Percentiles rank a stretch among this genome's conserved stretches.
phyloP scores from a whole-genome alignment of 2,113 vertebrate species.

The Epinephelus lanceolatus region DNA sequence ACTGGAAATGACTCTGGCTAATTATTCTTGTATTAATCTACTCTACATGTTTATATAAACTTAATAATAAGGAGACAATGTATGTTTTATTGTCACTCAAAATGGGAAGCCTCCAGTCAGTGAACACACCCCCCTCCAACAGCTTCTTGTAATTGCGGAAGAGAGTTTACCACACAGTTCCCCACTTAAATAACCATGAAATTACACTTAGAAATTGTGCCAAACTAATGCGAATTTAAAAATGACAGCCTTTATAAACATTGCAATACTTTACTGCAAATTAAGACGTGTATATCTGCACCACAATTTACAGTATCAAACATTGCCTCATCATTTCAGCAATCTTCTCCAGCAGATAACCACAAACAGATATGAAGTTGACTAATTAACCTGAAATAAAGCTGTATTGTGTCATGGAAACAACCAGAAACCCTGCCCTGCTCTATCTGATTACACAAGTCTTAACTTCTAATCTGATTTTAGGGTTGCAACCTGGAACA shows the following conservation, averaged over 20 bases:
- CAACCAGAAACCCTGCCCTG: neutral
- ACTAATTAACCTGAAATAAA: slow-evolving; percentile 13
- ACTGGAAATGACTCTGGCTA: neutral
- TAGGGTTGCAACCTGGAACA: neutral
- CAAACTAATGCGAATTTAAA: neutral
- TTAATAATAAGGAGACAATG: neutral
- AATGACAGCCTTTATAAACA: too few relatives aligned
- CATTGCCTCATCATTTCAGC: neutral
- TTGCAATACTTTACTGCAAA: too few relatives aligned
- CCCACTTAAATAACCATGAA: neutral
- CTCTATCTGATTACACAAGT: slow-evolving; percentile 3
- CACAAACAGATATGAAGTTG: neutral
- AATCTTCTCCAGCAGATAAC: neutral
- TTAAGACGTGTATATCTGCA: too few relatives aligned
- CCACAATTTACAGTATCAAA: too few relatives aligned
- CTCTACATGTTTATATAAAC: neutral
- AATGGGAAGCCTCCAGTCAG: neutral
- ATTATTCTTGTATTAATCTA: neutral
- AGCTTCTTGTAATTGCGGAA: neutral
- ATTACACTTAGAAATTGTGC: neutral
- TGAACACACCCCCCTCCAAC: neutral
- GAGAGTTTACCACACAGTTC: too few relatives aligned
- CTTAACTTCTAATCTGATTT: slow-evolving; percentile 25
- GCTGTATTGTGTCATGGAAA: slow-evolving; percentile 5
- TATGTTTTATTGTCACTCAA: neutral